Conservation (phyloP, 2,113 vertebrate genomes). For the Poecile atricapillus region DNA sequence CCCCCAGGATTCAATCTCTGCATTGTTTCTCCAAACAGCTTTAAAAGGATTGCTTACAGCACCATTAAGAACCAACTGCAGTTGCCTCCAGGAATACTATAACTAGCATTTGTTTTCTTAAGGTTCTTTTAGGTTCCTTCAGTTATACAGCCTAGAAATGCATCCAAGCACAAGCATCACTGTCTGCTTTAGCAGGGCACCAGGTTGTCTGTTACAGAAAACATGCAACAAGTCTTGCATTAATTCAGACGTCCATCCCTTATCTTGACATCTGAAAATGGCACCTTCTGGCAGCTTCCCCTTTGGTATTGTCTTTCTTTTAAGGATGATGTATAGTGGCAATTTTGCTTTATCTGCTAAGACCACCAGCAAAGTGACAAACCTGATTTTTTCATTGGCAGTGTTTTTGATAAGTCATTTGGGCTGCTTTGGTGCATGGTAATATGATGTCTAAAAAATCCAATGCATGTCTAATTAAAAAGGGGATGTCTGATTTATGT, state of each 20-base stretch:
- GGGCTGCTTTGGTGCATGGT: not conserved
- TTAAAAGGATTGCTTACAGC: not conserved
- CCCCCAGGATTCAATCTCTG: not conserved
- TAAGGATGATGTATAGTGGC: constrained; percentile 59
- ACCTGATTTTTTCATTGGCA: constrained; percentile 18
- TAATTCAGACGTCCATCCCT: constrained; percentile 51
- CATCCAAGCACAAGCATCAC: not conserved
- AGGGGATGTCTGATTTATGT: not conserved
- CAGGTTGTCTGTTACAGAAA: constrained; percentile 29
- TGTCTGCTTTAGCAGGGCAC: constrained; percentile 11
- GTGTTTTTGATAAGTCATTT: constrained; percentile 41
- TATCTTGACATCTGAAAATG: constrained; percentile 67
- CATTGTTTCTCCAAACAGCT: not conserved
- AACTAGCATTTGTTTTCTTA: not conserved
- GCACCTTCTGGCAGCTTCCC: constrained; percentile 58
- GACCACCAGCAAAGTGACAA: constrained; percentile 61
- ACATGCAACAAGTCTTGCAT: constrained; percentile 62
- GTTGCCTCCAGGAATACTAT: not conserved
- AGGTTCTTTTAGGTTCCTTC: not conserved
- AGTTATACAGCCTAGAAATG: not conserved
- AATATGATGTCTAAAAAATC: constrained; percentile 13
- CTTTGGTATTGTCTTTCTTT: constrained; percentile 50
- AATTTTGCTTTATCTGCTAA: constrained; percentile 58
- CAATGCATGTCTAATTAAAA: not conserved
- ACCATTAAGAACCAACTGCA: not conserved